Conservation (phyloP, 2,888 invertebrate genomes). For the Ochropacha duplaris region DNA sequence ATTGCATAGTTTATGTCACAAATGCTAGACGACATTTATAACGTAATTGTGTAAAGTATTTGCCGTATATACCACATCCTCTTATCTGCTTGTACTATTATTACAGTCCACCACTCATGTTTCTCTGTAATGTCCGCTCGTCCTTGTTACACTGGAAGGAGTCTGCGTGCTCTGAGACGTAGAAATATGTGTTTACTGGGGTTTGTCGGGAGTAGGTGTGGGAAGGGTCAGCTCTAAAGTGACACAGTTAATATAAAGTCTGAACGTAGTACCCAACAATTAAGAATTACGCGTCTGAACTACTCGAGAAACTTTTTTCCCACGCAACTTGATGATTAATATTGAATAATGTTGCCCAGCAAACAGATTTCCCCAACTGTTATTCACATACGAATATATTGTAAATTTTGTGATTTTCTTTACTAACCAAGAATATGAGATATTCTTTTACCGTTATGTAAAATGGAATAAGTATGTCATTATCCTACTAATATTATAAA, state of each 20-base stretch:
- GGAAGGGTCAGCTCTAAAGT: conserved; percentile 13
- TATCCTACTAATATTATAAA: no score
- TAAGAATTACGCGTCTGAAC: background rate
- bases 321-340: no score
- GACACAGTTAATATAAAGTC: background rate
- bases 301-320: no score
- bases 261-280: background rate
- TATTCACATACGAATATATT: no score
- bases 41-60: background rate
- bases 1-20: no score
- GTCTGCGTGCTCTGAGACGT: conserved; percentile 38
- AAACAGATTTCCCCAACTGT: no score
- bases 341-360: no score
- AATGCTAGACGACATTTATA: no score
- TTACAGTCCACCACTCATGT: conserved; percentile 30
- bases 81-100: conserved; percentile 18
- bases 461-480: no score
- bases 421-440: no score
- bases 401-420: no score
- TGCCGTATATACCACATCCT: background rate
- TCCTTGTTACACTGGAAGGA: conserved; percentile 43
- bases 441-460: no score
- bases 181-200: conserved; percentile 46
- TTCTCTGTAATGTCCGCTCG: conserved; percentile 37
- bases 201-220: conserved; percentile 28